Conservation (phyloP, 2,113 vertebrate genomes). For the Recurvirostra avosetta region DNA sequence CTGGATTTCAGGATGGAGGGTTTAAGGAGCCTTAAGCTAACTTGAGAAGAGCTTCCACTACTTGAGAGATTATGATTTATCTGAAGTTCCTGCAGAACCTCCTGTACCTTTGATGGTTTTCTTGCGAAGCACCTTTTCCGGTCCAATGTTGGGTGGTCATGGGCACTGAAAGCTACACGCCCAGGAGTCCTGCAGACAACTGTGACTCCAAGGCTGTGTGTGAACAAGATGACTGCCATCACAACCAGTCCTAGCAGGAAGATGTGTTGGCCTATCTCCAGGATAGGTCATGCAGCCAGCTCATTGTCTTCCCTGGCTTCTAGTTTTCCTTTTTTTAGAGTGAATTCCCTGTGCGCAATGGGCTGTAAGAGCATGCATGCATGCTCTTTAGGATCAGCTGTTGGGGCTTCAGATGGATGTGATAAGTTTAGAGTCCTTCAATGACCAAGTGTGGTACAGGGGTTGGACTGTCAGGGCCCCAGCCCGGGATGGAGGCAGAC, state of each 20-base stretch:
- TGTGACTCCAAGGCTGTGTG: background rate
- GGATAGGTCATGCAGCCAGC: background rate
- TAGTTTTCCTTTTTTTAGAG: background rate
- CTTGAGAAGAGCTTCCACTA: background rate
- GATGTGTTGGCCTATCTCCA: background rate
- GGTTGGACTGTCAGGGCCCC: background rate
- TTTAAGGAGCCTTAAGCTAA: background rate
- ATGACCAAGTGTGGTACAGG: background rate
- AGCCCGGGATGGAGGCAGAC: fast-evolving
- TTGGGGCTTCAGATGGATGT: background rate
- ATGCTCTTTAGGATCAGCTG: background rate
- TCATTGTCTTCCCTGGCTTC: background rate
- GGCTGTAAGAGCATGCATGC: background rate
- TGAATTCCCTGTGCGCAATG: background rate
- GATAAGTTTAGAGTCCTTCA: background rate
- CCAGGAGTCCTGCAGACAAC: background rate
- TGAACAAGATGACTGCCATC: background rate
- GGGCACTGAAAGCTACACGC: background rate
- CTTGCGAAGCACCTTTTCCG: background rate
- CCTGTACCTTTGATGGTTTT: background rate
- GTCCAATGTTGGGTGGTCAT: background rate
- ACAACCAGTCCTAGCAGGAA: background rate
- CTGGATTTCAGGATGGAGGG: background rate
- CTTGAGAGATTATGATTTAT: background rate
- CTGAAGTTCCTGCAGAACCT: background rate